phyloP scores from a whole-genome alignment of 2,888 invertebrate genomes.

The Hesperia comma region DNA sequence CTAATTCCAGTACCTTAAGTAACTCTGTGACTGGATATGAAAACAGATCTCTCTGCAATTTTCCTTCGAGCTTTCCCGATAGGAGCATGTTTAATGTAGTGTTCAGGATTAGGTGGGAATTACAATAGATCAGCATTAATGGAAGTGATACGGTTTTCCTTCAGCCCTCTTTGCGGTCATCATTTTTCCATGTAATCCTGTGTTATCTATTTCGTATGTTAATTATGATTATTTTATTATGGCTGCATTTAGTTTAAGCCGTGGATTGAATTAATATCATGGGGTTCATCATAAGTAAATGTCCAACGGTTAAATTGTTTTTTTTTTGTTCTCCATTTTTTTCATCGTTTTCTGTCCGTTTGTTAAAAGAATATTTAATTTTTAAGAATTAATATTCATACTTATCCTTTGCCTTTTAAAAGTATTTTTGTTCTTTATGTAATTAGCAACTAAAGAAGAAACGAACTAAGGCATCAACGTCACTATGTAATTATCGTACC shows the following conservation, averaged over 20 bases:
- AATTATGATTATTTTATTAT: constrained; percentile 1
- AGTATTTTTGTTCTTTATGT: too few species aligned
- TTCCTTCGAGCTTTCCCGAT: constrained; percentile 47
- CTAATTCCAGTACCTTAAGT: too few species aligned
- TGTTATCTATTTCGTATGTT: constrained; percentile 10
- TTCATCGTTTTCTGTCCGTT: neutral
- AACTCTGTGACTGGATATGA: neutral
- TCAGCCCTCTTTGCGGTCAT: constrained; percentile 11
- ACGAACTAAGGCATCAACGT: too few species aligned
- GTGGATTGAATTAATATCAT: neutral
- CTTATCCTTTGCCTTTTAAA: too few species aligned
- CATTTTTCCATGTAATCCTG: constrained; percentile 22
- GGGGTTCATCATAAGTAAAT: neutral
- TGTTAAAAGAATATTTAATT: too few species aligned
- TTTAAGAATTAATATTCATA: too few species aligned
- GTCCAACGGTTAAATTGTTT: too few species aligned
- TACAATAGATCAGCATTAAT: constrained; percentile 36
- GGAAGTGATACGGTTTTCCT: constrained; percentile 28
- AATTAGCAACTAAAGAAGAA: too few species aligned
- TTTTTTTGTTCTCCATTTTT: neutral
- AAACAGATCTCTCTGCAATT: constrained; percentile 43
- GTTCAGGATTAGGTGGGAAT: constrained; percentile 35
- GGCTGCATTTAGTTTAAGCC: neutral
- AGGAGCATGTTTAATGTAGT: constrained; percentile 35
- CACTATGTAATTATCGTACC: too few species aligned